Percentiles rank a stretch among this genome's conserved stretches.
Conservation (phyloP, 2,113 vertebrate genomes). For the Odocoileus hemionus region DNA sequence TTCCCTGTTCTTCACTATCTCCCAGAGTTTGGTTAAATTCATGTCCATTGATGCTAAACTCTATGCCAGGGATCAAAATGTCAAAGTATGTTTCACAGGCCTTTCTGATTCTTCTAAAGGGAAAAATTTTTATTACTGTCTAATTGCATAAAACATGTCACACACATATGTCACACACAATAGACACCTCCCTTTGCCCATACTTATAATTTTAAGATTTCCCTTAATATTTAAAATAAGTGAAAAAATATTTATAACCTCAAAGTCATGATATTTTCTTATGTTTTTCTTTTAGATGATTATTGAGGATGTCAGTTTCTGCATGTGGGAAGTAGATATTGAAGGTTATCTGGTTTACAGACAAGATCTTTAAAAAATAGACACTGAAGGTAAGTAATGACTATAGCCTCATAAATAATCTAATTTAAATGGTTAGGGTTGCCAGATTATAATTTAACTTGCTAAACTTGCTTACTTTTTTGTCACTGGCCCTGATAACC, state of each 20-base stretch:
- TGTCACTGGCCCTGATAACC: background rate
- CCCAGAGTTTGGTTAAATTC: background rate
- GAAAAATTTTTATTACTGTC: background rate
- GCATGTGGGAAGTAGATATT: conserved; percentile 59
- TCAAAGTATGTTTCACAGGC: background rate
- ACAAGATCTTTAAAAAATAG: conserved; percentile 77
- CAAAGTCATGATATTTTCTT: background rate
- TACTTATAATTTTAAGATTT: conserved; percentile 1
- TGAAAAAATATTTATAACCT: background rate
- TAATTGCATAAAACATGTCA: background rate
- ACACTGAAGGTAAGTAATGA: conserved; percentile 73
- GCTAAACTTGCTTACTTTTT: conserved; percentile 13
- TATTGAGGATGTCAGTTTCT: conserved; percentile 70
- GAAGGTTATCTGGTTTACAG: conserved; percentile 74
- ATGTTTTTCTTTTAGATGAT: conserved; percentile 70
- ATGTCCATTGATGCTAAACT: background rate
- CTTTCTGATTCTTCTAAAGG: conserved; percentile 1
- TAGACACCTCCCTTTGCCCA: background rate
- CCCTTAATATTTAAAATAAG: conserved; percentile 28
- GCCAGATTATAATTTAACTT: background rate
- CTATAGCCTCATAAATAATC: background rate
- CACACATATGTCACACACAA: background rate
- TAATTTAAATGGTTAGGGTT: background rate
- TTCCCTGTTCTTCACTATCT: background rate
- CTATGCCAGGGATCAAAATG: background rate